Conservation (phyloP, 2,888 invertebrate genomes). For the Thecocarcelia acutangulata region DNA sequence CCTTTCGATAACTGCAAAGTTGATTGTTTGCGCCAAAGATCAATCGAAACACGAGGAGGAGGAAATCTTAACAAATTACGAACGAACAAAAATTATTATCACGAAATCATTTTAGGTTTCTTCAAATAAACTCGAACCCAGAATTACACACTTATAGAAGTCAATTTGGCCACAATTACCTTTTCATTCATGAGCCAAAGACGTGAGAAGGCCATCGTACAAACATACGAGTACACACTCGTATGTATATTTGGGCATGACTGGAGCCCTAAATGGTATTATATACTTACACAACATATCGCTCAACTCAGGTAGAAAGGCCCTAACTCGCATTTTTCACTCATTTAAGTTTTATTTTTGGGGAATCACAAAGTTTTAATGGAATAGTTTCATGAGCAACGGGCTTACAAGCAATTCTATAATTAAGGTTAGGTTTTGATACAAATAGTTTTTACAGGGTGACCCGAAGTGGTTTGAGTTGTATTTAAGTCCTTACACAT, state of each 20-base stretch:
- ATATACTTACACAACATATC: no score
- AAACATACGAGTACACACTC: not conserved
- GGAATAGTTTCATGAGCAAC: no score
- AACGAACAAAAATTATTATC: constrained; percentile 54
- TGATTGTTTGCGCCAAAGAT: constrained; percentile 62
- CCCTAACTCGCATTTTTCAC: no score
- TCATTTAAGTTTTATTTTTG: no score
- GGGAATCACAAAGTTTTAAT: no score
- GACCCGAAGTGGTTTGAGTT: no score
- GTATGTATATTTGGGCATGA: not conserved
- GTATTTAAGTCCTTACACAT: no score
- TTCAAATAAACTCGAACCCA: constrained; percentile 36
- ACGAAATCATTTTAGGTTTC: constrained; percentile 56
- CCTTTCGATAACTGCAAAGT: constrained; percentile 55
- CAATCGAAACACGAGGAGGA: constrained; percentile 61
- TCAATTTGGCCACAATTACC: constrained; percentile 67
- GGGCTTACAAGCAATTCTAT: no score
- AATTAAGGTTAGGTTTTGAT: no score
- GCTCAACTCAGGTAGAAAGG: no score
- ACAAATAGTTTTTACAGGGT: no score
- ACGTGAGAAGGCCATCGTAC: constrained; percentile 43
- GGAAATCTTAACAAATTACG: constrained; percentile 66
- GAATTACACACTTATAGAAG: constrained; percentile 67
- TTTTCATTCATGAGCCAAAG: constrained; percentile 56
- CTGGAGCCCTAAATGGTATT: constrained; percentile 56